Conservation (phyloP, 2,797 vertebrate species). For the Alosa sapidissima region DNA sequence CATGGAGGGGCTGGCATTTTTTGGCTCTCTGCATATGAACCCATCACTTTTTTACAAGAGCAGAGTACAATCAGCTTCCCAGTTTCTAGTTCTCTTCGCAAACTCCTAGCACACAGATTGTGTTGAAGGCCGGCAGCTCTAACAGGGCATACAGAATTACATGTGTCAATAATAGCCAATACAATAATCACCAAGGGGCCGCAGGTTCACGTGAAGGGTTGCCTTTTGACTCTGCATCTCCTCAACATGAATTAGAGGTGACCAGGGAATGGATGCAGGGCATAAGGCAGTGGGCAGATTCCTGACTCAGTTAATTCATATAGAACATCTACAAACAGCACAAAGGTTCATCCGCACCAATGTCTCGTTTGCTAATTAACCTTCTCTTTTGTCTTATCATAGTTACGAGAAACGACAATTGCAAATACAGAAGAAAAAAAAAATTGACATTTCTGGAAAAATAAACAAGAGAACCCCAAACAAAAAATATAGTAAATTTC, state of each 20-base stretch:
- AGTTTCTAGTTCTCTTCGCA: background rate
- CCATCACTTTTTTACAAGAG: background rate
- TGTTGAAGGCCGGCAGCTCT: background rate
- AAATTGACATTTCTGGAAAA: background rate
- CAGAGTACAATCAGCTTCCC: background rate
- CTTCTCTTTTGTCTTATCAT: background rate
- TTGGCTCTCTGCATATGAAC: background rate
- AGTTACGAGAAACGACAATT: conserved; percentile 14
- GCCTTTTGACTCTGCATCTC: background rate
- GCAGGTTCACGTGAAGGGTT: background rate
- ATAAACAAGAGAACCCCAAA: background rate
- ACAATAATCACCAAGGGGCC: background rate
- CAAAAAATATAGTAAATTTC: background rate
- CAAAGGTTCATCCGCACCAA: background rate
- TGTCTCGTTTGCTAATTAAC: background rate
- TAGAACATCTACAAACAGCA: conserved; percentile 6
- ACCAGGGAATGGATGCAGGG: conserved; percentile 66
- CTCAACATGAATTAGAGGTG: conserved; percentile 45
- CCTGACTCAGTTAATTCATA: conserved; percentile 52
- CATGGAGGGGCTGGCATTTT: background rate
- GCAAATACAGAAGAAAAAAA: conserved; percentile 9
- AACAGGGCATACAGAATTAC: background rate
- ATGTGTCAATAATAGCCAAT: background rate
- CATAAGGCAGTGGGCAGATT: conserved; percentile 73
- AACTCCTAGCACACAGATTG: background rate